Base-by-base conservation (phyloP, 2,113 vertebrate species). In the Anolis sagrei region DNA sequence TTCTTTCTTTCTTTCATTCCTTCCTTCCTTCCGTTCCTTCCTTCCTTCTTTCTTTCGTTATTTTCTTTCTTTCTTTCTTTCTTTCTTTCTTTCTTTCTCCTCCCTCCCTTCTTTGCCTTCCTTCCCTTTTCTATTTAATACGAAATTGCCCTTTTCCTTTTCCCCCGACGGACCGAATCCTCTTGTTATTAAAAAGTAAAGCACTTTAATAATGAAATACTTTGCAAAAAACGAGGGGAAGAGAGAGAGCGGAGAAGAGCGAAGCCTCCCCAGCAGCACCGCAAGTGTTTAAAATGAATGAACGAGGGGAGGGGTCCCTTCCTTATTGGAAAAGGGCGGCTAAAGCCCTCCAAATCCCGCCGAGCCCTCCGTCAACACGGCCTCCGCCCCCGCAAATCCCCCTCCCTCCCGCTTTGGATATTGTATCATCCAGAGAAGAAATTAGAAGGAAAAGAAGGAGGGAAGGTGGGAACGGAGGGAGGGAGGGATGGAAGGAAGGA, bases 371-470 rank as follows among this genome's bases (percentile, higher is more conserved):
- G 96, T 97, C 99, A 99, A 99, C 98, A 99, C 95, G 95, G 96
- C 97, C 95, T 96, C 97, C 98, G 97, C 97, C 96, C 96, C 95
- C 94, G 39, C 39, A 44, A 44, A 44, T 93, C 94, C 90, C 93
- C 97, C 96, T 96, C 96, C 96, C n/a, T n/a, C n/a, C 96, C 96
- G 95, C 96, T 96, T 95, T 98, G 97, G 98, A 98, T 99, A 99
- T 98, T 99, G 98, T 99, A 98, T 98, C 98, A 97, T 97, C 97
- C 96, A 96, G 97, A 98, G 98, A 98, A 98, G 98, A 98, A 97
- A n/a, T n/a, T n/a, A n/a, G n/a, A n/a, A n/a, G n/a, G n/a, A n/a
- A n/a, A n/a, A n/a, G n/a, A n/a, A n/a, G n/a, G n/a, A n/a, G n/a
- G n/a, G n/a, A n/a, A n/a, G n/a, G n/a, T n/a, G n/a, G n/a, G n/a